Percentiles rank a stretch among this genome's conserved stretches.
Evolutionary conservation across 1,140 invertebrate genomes (phyloP).

Genomic region (Trypoxylus dichotomus): DNA sequence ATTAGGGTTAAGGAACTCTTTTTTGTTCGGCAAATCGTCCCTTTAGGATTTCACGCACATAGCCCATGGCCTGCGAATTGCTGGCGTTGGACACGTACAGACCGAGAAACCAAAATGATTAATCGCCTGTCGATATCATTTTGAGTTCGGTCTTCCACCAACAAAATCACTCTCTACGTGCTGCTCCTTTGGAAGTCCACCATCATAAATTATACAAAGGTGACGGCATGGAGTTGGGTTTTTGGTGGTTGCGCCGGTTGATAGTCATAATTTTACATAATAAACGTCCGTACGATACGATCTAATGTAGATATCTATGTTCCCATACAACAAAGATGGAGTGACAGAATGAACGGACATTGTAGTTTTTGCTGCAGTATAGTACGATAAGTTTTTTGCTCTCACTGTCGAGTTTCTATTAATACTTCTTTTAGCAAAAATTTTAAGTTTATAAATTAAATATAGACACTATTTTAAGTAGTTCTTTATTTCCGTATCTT

Average conservation of each 20-base stretch:
- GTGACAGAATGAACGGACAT: background rate
- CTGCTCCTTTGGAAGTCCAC: background rate
- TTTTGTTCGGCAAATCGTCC: background rate
- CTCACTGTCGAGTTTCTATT: too few relatives aligned
- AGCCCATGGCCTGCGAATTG: background rate
- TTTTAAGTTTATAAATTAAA: too few relatives aligned
- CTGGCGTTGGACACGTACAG: background rate
- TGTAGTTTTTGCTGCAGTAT: background rate
- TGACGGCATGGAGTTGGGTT: background rate
- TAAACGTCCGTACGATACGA: background rate
- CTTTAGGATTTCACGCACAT: background rate
- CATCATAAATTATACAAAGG: slow-evolving; percentile 5
- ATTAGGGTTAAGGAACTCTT: slow-evolving; percentile 6
- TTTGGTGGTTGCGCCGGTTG: slow-evolving; percentile 5
- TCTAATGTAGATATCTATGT: background rate
- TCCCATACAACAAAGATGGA: background rate
- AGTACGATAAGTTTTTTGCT: background rate
- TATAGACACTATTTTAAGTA: too few relatives aligned
- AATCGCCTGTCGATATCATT: slow-evolving; percentile 1
- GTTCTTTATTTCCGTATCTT: too few relatives aligned
- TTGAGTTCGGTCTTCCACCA: background rate
- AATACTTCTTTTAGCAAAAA: too few relatives aligned
- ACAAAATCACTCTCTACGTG: background rate
- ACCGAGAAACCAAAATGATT: background rate
- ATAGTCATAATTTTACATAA: background rate